Conservation (phyloP, 2,113 vertebrate species). For the Pipa parva region DNA sequence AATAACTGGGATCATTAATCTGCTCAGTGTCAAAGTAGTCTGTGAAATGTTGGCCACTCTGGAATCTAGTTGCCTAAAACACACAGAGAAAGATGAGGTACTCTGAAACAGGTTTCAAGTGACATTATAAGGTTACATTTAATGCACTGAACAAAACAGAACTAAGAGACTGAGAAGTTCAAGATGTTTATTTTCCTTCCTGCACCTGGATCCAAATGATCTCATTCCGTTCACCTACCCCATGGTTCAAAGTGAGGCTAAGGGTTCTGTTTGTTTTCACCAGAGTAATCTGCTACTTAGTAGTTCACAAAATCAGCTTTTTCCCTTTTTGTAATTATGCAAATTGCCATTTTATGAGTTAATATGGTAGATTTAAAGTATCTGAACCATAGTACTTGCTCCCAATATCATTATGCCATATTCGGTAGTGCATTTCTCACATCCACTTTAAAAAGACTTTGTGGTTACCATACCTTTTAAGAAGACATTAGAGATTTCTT, state of each 20-base stretch:
- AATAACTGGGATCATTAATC: slow-evolving; percentile 18
- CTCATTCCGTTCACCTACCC: slow-evolving; percentile 44
- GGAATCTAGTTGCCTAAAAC: neutral
- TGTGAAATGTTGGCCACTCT: neutral
- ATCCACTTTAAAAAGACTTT: neutral
- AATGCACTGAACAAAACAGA: slow-evolving; percentile 5
- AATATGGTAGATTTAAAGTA: slow-evolving; percentile 11
- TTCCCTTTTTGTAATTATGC: slow-evolving; percentile 52
- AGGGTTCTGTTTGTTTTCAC: slow-evolving; percentile 60
- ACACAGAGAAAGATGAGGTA: neutral
- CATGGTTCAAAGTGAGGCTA: slow-evolving; percentile 34
- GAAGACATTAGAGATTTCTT: no score
- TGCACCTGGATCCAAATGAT: slow-evolving; percentile 55
- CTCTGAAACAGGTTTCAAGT: slow-evolving; percentile 10
- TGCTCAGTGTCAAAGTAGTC: slow-evolving; percentile 11
- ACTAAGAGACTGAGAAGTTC: slow-evolving; percentile 16
- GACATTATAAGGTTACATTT: slow-evolving; percentile 30
- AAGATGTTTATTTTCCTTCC: slow-evolving; percentile 39
- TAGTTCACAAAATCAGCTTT: slow-evolving; percentile 50
- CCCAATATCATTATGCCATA: neutral
- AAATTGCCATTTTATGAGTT: slow-evolving; percentile 39
- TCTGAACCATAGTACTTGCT: neutral
- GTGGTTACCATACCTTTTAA: no score
- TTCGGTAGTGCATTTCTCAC: neutral
- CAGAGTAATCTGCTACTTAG: slow-evolving; percentile 14